Evolutionary conservation across 2,888 invertebrate genomes (phyloP).

Genomic region (Resseliella maxima): DNA sequence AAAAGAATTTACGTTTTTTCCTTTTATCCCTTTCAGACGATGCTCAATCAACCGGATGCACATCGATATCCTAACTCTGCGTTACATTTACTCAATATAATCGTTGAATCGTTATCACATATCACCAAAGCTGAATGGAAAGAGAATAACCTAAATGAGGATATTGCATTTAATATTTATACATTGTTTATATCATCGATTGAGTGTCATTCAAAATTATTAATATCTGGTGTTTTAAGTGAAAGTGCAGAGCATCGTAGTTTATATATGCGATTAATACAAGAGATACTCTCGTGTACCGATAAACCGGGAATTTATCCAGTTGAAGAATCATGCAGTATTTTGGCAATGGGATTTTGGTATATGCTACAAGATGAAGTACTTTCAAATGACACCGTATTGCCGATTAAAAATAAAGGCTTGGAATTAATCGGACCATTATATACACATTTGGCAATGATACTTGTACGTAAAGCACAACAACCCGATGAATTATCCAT

Average conservation of each 20-base stretch:
- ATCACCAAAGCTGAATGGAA: slow-evolving; percentile 70
- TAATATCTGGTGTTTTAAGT: slow-evolving; percentile 65
- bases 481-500: slow-evolving; percentile 74
- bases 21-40: slow-evolving; percentile 58
- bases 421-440: slow-evolving; percentile 76
- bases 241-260: slow-evolving; percentile 68
- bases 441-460: slow-evolving; percentile 81
- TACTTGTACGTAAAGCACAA: slow-evolving; percentile 83
- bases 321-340: slow-evolving; percentile 87
- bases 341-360: slow-evolving; percentile 90
- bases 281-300: slow-evolving; percentile 82
- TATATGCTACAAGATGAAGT: slow-evolving; percentile 79
- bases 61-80: slow-evolving; percentile 72
- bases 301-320: slow-evolving; percentile 86
- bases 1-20: slow-evolving; percentile 10
- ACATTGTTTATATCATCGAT: slow-evolving; percentile 77
- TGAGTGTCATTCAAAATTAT: slow-evolving; percentile 75
- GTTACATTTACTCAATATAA: slow-evolving; percentile 71
- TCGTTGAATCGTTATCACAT: slow-evolving; percentile 71
- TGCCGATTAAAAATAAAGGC: slow-evolving; percentile 64
- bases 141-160: slow-evolving; percentile 69
- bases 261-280: slow-evolving; percentile 74
- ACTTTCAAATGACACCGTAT: slow-evolving; percentile 63
- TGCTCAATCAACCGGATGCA: slow-evolving; percentile 72
- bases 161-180: slow-evolving; percentile 76